Conservation (phyloP, 2,888 invertebrate species). For the Acronicta leporina region DNA sequence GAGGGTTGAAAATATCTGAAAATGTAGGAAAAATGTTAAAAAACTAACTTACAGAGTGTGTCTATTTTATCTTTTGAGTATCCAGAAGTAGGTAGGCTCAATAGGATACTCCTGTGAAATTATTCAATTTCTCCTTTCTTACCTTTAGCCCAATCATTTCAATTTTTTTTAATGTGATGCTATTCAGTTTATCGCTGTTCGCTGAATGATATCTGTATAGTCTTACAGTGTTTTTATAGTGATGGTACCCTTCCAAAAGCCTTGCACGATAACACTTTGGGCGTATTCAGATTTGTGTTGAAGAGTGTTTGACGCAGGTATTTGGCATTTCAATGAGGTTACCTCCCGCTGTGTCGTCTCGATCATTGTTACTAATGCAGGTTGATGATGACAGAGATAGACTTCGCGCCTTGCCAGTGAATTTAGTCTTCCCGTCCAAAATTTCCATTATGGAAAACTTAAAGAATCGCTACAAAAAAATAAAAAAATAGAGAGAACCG, state of each 20-base stretch:
- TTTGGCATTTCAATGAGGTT: conserved; percentile 62
- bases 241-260: conserved; percentile 61
- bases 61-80: not conserved
- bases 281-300: conserved; percentile 47
- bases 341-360: conserved; percentile 62
- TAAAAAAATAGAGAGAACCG: too few relatives aligned
- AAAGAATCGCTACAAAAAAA: too few relatives aligned
- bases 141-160: conserved; percentile 62
- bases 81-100: too few relatives aligned
- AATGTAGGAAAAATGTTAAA: not conserved
- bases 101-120: too few relatives aligned
- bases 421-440: not conserved
- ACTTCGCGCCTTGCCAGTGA: conserved; percentile 1
- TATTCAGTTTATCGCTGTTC: conserved; percentile 41
- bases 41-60: not conserved
- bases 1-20: conserved; percentile 63
- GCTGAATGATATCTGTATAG: conserved; percentile 63
- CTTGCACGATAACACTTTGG: conserved; percentile 61
- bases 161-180: conserved; percentile 29
- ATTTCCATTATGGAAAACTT: too few relatives aligned
- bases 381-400: conserved; percentile 15
- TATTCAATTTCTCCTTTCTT: conserved; percentile 6
- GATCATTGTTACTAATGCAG: conserved; percentile 60
- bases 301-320: conserved; percentile 47
- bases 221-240: conserved; percentile 69